Conservation (phyloP, 2,888 invertebrate species). For the Campoplex capitator region DNA sequence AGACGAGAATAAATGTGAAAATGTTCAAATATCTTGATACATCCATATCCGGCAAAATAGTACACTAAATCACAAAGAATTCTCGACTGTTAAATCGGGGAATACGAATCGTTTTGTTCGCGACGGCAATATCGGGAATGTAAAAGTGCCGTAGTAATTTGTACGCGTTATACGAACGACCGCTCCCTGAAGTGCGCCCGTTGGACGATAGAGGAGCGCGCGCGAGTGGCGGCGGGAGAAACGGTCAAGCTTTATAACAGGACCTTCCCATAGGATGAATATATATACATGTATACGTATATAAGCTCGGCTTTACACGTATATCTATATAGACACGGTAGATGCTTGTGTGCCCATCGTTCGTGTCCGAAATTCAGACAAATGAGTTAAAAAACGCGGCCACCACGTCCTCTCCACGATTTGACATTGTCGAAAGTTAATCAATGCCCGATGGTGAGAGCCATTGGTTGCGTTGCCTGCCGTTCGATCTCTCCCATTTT, state of each 20-base stretch:
- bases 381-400: conserved; percentile 82
- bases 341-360: conserved; percentile 55
- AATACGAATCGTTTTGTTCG: conserved; percentile 72
- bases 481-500: conserved; percentile 63
- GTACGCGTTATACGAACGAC: conserved; percentile 81
- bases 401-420: conserved; percentile 81
- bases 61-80: conserved; percentile 38
- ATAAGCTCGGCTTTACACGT: conserved; percentile 12
- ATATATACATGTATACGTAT: neutral
- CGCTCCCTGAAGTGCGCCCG: conserved; percentile 75
- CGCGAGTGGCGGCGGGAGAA: conserved; percentile 68
- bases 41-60: neutral
- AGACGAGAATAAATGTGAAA: neutral
- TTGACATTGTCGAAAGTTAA: conserved; percentile 85
- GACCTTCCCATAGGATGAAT: conserved; percentile 40
- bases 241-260: conserved; percentile 64
- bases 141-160: conserved; percentile 81
- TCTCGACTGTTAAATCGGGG: conserved; percentile 42
- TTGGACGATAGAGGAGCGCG: conserved; percentile 38
- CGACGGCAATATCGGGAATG: conserved; percentile 73
- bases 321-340: conserved; percentile 29
- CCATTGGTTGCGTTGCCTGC: conserved; percentile 65
- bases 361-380: conserved; percentile 81
- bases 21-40: neutral
- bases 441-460: conserved; percentile 81